Evolutionary conservation across 2,113 vertebrate genomes (phyloP).

Genomic region (Corythornis cristatus): DNA sequence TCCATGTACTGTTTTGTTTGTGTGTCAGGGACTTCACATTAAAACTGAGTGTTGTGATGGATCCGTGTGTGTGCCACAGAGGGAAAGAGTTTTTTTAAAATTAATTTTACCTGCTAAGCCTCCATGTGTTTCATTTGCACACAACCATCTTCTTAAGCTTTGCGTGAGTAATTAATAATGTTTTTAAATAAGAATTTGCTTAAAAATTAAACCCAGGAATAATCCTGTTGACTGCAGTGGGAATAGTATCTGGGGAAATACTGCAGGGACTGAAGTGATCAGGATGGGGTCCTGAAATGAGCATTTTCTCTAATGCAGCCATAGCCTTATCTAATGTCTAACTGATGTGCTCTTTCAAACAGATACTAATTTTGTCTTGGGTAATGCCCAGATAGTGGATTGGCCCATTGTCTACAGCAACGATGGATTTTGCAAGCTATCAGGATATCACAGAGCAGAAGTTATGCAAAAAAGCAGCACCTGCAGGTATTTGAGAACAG

Average conservation of each 20-base stretch:
- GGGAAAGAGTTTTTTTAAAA: neutral
- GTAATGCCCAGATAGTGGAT: slow-evolving; percentile 97
- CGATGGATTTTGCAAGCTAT: slow-evolving; percentile 96
- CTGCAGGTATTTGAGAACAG: slow-evolving; percentile 87
- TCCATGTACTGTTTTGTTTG: neutral
- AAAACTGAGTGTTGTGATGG: neutral
- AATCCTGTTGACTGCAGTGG: neutral
- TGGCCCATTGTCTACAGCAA: slow-evolving; percentile 99
- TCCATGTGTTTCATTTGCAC: neutral
- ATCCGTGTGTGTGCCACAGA: neutral
- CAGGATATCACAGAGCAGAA: slow-evolving; percentile 94
- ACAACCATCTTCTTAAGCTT: neutral
- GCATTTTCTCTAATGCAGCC: neutral
- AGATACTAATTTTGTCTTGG: slow-evolving; percentile 98
- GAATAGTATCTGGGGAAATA: neutral
- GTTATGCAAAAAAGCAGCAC: slow-evolving; percentile 99
- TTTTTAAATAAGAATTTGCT: neutral
- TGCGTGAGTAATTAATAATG: neutral
- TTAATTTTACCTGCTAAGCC: neutral
- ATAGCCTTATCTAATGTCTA: slow-evolving; percentile 1
- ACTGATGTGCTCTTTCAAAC: slow-evolving; percentile 69
- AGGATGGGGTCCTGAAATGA: neutral
- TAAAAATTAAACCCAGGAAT: neutral
- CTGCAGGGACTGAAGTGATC: neutral
- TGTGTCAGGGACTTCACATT: neutral